Conservation (phyloP, 2,888 invertebrate genomes). For the Acanthoscelides obtectus region DNA sequence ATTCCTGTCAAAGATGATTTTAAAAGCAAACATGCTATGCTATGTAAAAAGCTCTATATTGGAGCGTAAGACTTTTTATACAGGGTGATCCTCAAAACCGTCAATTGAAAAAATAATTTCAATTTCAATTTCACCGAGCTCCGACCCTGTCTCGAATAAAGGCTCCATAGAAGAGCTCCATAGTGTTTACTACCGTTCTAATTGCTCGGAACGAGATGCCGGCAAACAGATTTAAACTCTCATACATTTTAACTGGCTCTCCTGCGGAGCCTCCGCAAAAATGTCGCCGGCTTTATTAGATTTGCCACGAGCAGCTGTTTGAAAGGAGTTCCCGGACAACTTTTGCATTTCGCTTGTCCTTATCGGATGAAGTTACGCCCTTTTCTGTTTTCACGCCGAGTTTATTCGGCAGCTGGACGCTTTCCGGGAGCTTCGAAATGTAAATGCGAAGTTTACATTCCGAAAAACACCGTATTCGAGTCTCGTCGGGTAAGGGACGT, state of each 20-base stretch:
- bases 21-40: too few relatives aligned
- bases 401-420: neutral
- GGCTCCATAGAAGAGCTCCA: constrained; percentile 16
- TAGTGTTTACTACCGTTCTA: constrained; percentile 46
- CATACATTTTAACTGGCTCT: constrained; percentile 17
- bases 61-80: too few relatives aligned
- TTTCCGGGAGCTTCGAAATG: too few relatives aligned
- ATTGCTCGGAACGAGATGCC: constrained; percentile 28
- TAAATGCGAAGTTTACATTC: too few relatives aligned
- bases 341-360: neutral
- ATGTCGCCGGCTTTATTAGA: constrained; percentile 2
- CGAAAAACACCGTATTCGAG: too few relatives aligned
- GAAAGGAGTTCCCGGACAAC: neutral
- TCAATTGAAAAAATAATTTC: too few relatives aligned
- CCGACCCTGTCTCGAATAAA: too few relatives aligned
- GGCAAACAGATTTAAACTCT: constrained; percentile 26
- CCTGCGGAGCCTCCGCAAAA: neutral
- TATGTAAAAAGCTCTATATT: too few relatives aligned
- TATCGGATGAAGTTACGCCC: constrained; percentile 1
- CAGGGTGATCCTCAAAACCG: too few relatives aligned
- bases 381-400: neutral
- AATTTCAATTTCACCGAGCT: too few relatives aligned
- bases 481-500: too few relatives aligned
- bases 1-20: too few relatives aligned
- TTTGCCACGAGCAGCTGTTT: neutral